phyloP scores from a whole-genome alignment of 2,888 invertebrate species.

The Nymphalis urticae region DNA sequence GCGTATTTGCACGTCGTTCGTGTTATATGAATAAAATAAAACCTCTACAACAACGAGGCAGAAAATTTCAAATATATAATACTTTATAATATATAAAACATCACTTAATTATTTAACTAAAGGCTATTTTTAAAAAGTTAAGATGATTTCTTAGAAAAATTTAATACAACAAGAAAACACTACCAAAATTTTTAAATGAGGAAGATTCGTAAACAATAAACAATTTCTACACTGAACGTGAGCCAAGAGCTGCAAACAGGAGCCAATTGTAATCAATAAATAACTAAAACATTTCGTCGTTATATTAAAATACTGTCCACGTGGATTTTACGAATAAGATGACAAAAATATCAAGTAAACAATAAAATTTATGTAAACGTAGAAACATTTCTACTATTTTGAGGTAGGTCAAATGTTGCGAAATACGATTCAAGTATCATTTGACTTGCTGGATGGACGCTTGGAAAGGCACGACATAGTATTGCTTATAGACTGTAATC shows the following conservation, averaged over 20 bases:
- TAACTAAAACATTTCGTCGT: neutral
- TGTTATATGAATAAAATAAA: too few species aligned
- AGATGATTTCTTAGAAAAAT: too few species aligned
- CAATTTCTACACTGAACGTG: neutral
- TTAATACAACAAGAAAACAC: neutral
- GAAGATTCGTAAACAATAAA: neutral
- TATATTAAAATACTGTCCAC: conserved; percentile 1
- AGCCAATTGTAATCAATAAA: neutral
- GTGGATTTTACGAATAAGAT: neutral
- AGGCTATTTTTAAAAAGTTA: too few species aligned
- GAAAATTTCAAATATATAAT: too few species aligned
- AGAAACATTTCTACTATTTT: conserved; percentile 4
- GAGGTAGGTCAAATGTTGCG: conserved; percentile 25
- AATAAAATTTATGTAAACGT: conserved; percentile 4
- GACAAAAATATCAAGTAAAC: neutral
- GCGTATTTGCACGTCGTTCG: too few species aligned
- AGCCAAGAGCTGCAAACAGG: neutral
- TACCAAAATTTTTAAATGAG: neutral
- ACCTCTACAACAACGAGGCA: too few species aligned
- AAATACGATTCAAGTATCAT: conserved; percentile 6
- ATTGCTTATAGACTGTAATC: conserved; percentile 15
- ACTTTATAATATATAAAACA: too few species aligned
- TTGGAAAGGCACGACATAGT: conserved; percentile 3
- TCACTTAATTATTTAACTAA: too few species aligned
- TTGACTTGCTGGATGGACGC: neutral